Evolutionary conservation across 2,888 invertebrate species (phyloP), one percentile per base, ranked within the genome.

Genomic region (Eilema caniola): DNA sequence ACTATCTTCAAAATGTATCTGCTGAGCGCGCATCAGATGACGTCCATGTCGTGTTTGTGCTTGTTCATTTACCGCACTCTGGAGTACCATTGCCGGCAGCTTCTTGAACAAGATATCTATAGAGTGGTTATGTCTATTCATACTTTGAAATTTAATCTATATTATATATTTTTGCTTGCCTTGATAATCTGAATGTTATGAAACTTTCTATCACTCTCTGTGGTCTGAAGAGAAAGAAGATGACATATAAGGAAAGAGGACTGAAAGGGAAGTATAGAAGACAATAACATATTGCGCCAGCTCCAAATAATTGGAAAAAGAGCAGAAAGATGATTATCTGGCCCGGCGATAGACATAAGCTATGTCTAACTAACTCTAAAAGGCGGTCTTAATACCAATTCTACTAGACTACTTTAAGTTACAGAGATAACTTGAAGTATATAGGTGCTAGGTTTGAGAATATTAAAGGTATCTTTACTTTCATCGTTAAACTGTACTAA

Each of bases 11-110:
- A 60, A 37, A 47, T 37, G 24, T 53, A 23, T 28, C 20, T 62
- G 60, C 61, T 53, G 61, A 67, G 61, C 53, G 67, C 62, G 59
- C 66, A 28, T 28, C 25, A 41, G 56, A 66, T 33, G 33, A 25
- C 60, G 41, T 41, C 60, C 41, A 28, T 62, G 33, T 11, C 62
- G 69, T 75, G 78, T 82, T 80, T 78, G 71, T 64, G 67, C 69
- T 75, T 72, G 74, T 72, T 80, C 70, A 41, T 71, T 71, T 70
- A 80, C 75, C 78, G 64, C 79, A 72, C 82, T 73, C 82, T 69
- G 5, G 73, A 73, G 76, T 67, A 62, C 33, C 25, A 71, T 78
- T 37, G 37, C 57, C 8, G 23, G 11, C 56, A 62, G n/a, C 57
- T 41, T 24, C 37, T 63, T 60, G 66, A 33, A 57, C 37, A 62